Conservation (phyloP, 2,113 vertebrate species). For the Apistogramma diplotaenia region DNA sequence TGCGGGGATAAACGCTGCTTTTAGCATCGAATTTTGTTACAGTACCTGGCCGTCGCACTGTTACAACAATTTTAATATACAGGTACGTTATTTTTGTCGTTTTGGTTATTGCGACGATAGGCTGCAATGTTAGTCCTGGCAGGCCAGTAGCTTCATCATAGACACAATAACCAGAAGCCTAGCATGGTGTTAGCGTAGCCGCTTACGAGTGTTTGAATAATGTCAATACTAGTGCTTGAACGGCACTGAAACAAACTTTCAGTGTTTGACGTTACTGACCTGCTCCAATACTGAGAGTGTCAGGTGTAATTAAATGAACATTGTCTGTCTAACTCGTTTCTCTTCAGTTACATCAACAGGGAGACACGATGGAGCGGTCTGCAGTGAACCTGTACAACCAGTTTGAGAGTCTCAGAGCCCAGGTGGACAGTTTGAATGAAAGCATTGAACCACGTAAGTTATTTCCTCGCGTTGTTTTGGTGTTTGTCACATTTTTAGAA, state of each 20-base stretch:
- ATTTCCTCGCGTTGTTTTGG: background rate
- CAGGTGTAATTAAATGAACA: background rate
- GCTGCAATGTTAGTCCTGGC: background rate
- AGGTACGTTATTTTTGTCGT: slow-evolving; percentile 16
- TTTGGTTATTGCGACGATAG: background rate
- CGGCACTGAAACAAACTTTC: background rate
- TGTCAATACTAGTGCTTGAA: background rate
- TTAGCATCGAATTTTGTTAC: background rate
- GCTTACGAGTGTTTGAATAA: background rate
- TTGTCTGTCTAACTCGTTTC: background rate
- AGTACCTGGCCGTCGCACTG: background rate
- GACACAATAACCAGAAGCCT: background rate
- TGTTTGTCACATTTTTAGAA: background rate
- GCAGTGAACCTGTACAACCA: slow-evolving; percentile 81
- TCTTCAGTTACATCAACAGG: background rate
- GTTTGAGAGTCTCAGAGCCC: slow-evolving; percentile 81
- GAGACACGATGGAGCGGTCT: slow-evolving; percentile 79
- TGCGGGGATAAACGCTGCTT: background rate
- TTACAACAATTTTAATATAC: background rate
- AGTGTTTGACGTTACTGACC: background rate
- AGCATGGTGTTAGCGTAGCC: background rate
- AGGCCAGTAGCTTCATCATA: background rate
- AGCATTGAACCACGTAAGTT: slow-evolving; percentile 86
- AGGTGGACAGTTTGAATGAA: slow-evolving; percentile 83
- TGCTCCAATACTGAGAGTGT: background rate